Conservation (phyloP, 2,888 invertebrate species). For the Pilophorus perplexus region DNA sequence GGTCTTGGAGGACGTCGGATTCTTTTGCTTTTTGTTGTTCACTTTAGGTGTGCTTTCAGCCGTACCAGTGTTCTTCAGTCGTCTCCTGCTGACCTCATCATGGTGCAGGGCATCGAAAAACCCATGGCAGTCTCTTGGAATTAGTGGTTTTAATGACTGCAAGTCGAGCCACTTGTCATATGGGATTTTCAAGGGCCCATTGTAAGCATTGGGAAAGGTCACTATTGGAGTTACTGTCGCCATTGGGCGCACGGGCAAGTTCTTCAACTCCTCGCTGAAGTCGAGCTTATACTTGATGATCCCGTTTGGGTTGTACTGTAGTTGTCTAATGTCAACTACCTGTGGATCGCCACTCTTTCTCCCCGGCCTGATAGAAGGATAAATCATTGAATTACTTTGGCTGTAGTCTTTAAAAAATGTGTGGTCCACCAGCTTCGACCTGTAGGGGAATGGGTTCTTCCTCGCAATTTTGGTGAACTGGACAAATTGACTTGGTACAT, state of each 20-base stretch:
- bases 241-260: slow-evolving; percentile 26
- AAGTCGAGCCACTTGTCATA: slow-evolving; percentile 28
- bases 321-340: slow-evolving; percentile 31
- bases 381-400: slow-evolving; percentile 15
- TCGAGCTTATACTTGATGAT: slow-evolving; percentile 38
- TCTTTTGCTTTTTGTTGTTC: background rate
- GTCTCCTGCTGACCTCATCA: slow-evolving; percentile 18
- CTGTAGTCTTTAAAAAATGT: slow-evolving; percentile 42
- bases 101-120: slow-evolving; percentile 36
- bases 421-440: slow-evolving; percentile 35
- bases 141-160: slow-evolving; percentile 30
- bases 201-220: slow-evolving; percentile 8
- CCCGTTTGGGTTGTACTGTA: slow-evolving; percentile 24
- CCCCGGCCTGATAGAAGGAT: slow-evolving; percentile 42
- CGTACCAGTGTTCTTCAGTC: background rate
- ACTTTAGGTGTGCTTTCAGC: slow-evolving; percentile 2
- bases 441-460: slow-evolving; percentile 40
- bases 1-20: slow-evolving; percentile 3
- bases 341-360: slow-evolving; percentile 32
- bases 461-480: slow-evolving; percentile 35
- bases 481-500: slow-evolving; percentile 36
- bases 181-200: slow-evolving; percentile 15
- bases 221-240: background rate
- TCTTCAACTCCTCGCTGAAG: slow-evolving; percentile 27
- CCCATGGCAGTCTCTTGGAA: slow-evolving; percentile 29